These are phyloP conservation scores for Diphyllodes magnificus DNA, from an alignment of 2,113 vertebrate species.

Conservation along the genomic window DNA sequence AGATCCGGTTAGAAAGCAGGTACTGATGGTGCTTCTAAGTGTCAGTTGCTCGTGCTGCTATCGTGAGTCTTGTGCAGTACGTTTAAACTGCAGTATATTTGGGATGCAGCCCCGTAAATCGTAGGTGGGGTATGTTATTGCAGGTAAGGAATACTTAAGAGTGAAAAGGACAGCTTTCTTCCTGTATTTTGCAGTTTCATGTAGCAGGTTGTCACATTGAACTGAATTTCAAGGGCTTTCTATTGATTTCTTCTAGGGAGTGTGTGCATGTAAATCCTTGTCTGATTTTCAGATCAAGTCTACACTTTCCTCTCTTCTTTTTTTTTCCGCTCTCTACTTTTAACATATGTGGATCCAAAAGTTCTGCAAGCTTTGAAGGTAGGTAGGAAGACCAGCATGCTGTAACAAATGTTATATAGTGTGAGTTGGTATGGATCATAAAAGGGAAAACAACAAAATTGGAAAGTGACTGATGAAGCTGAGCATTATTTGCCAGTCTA, in stretches of 20 bases:
- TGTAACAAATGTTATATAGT: neutral
- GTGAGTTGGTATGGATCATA: neutral
- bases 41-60: neutral
- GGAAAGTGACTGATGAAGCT: neutral
- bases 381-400: neutral
- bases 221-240: neutral
- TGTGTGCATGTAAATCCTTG: neutral
- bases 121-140: neutral
- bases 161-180: neutral
- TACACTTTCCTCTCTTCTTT: neutral
- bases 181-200: neutral
- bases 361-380: neutral
- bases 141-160: neutral
- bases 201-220: neutral
- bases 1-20: constrained; percentile 95
- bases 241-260: neutral
- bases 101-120: neutral
- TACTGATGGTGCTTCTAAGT: constrained; percentile 30
- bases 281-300: neutral
- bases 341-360: neutral
- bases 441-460: neutral
- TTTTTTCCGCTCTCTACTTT: neutral
- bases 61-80: neutral
- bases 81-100: neutral
- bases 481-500: neutral